Evolutionary conservation across 2,888 invertebrate species (phyloP).

Genomic region (Lissonota sp.): DNA sequence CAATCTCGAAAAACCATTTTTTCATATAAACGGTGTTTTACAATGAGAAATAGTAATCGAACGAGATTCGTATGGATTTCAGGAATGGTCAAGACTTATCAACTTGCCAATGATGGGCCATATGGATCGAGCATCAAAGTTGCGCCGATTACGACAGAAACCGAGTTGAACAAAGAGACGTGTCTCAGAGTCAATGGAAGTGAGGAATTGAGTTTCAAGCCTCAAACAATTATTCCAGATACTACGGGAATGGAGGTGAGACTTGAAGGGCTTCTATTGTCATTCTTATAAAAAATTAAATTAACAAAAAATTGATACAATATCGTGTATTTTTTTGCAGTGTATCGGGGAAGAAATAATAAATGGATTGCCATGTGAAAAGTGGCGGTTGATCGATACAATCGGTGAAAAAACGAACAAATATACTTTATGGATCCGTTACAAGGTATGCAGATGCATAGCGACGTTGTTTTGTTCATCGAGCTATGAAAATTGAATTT

Average conservation of each 20-base stretch:
- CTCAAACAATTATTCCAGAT: slow-evolving; percentile 94
- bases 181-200: slow-evolving; percentile 95
- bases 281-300: slow-evolving; percentile 6
- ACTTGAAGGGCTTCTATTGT: slow-evolving; percentile 24
- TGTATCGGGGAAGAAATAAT: slow-evolving; percentile 88
- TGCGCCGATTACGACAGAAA: slow-evolving; percentile 93
- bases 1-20: too few species aligned
- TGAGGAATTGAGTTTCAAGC: slow-evolving; percentile 85
- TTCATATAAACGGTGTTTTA: too few species aligned
- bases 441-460: slow-evolving; percentile 84
- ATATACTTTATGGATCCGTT: slow-evolving; percentile 94
- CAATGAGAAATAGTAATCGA: too few species aligned
- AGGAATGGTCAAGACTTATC: slow-evolving; percentile 96
- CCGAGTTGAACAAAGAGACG: slow-evolving; percentile 88
- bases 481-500: neutral
- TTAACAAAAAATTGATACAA: slow-evolving; percentile 13
- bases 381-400: slow-evolving; percentile 90
- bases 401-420: slow-evolving; percentile 93
- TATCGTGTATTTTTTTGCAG: slow-evolving; percentile 59
- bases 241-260: slow-evolving; percentile 89
- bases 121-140: slow-evolving; percentile 92
- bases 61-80: slow-evolving; percentile 32
- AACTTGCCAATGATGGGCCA: slow-evolving; percentile 87
- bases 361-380: slow-evolving; percentile 89
- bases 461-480: neutral